phyloP scores from a whole-genome alignment of 2,113 vertebrate species.

The Lagopus muta region DNA sequence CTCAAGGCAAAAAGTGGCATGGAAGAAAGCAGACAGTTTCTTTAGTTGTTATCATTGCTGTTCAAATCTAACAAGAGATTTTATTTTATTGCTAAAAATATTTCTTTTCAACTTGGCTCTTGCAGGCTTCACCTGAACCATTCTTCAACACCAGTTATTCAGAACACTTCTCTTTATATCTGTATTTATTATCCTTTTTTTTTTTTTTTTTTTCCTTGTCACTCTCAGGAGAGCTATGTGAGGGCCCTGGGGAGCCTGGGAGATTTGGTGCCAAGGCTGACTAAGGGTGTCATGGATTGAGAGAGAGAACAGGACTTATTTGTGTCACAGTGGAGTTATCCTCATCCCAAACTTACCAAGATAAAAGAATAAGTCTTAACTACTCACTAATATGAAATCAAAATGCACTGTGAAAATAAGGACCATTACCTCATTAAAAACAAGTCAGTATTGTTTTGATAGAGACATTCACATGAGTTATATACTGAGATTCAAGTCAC shows the following conservation, averaged over 20 bases:
- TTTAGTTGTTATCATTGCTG: background rate
- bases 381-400: background rate
- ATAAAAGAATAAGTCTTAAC: background rate
- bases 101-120: background rate
- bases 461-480: background rate
- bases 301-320: background rate
- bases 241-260: fast-evolving
- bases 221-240: background rate
- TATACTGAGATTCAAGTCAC: background rate
- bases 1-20: background rate
- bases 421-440: background rate
- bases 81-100: background rate
- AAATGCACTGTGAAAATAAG: background rate
- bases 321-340: background rate
- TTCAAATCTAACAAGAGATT: background rate
- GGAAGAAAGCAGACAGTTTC: background rate
- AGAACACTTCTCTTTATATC: background rate
- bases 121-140: background rate
- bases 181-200: background rate
- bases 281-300: background rate
- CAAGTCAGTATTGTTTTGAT: background rate
- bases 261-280: background rate
- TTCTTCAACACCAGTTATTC: background rate
- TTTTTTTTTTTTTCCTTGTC: background rate
- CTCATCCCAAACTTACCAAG: background rate